Percentiles rank a stretch among this genome's conserved stretches.
phyloP scores from a whole-genome alignment of 2,797 vertebrate genomes.

The Enteromius fasciolatus region DNA sequence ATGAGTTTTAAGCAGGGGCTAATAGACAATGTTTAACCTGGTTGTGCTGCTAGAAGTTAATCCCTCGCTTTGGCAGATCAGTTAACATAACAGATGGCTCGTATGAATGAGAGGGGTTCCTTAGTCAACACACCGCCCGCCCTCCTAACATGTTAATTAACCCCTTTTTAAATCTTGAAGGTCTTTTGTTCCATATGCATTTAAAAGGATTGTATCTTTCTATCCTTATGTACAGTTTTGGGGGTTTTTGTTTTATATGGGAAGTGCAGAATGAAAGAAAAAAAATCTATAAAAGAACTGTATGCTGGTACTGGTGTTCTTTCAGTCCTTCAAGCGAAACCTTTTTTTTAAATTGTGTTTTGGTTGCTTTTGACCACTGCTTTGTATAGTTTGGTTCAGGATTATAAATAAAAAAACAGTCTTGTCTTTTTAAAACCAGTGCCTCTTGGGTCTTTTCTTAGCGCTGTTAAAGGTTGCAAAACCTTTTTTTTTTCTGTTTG shows the following conservation, averaged over 20 bases:
- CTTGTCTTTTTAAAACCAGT: conserved; percentile 82
- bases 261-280: conserved; percentile 70
- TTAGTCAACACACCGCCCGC: conserved; percentile 65
- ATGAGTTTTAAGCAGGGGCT: conserved; percentile 86
- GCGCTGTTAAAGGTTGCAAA: not conserved
- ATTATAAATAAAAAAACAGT: conserved; percentile 84
- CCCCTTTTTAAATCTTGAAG: conserved; percentile 83
- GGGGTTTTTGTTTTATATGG: conserved; percentile 70
- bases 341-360: conserved; percentile 75
- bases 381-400: conserved; percentile 90
- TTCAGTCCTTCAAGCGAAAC: conserved; percentile 55
- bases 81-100: conserved; percentile 78
- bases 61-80: conserved; percentile 75
- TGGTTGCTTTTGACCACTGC: conserved; percentile 85
- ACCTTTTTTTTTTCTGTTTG: not conserved
- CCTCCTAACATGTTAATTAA: conserved; percentile 77
- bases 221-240: conserved; percentile 72
- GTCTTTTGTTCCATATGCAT: conserved; percentile 84
- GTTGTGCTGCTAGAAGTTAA: conserved; percentile 80
- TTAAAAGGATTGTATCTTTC: conserved; percentile 82
- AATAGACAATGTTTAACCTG: conserved; percentile 77
- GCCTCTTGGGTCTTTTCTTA: conserved; percentile 25
- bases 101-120: conserved; percentile 71
- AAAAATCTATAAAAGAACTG: conserved; percentile 68
- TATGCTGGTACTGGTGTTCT: conserved; percentile 61